phyloP scores from a whole-genome alignment of 1,140 invertebrate species.

The Ips typographus region DNA sequence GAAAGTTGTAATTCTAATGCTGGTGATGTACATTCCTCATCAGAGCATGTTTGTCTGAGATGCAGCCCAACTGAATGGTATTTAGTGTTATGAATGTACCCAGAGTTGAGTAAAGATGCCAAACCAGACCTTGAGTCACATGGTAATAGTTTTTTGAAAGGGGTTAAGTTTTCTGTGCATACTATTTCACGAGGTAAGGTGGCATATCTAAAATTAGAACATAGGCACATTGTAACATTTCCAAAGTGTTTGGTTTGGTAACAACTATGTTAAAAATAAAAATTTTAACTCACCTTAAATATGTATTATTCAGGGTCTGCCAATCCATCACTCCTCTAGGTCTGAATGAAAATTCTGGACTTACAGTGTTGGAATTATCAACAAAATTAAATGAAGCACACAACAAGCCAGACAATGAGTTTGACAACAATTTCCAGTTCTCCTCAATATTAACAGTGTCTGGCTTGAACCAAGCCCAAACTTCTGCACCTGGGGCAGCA shows the following conservation, averaged over 20 bases:
- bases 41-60: constrained; percentile 75
- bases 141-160: constrained; percentile 95
- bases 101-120: constrained; percentile 85
- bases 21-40: constrained; percentile 62
- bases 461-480: constrained; percentile 86
- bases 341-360: constrained; percentile 79
- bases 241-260: not conserved
- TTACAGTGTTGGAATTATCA: constrained; percentile 82
- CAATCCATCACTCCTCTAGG: constrained; percentile 68
- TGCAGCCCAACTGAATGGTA: constrained; percentile 91
- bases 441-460: constrained; percentile 65
- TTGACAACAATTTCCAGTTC: constrained; percentile 85
- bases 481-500: constrained; percentile 88
- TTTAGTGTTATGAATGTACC: constrained; percentile 87
- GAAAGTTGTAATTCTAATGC: constrained; percentile 80
- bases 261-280: not conserved
- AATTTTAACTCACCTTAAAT: constrained; percentile 34
- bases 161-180: constrained; percentile 98
- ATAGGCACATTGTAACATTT: constrained; percentile 36
- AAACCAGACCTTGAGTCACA: constrained; percentile 87
- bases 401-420: constrained; percentile 88
- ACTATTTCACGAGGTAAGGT: constrained; percentile 92
- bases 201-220: constrained; percentile 69
- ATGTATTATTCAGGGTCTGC: constrained; percentile 57
- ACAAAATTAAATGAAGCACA: constrained; percentile 97